A percentile compares a stretch with the other conserved stretches of the same genome.
These are phyloP conservation scores for Vesta saturnalis DNA, from an alignment of 2,888 invertebrate genomes.

Conservation along the genomic window DNA sequence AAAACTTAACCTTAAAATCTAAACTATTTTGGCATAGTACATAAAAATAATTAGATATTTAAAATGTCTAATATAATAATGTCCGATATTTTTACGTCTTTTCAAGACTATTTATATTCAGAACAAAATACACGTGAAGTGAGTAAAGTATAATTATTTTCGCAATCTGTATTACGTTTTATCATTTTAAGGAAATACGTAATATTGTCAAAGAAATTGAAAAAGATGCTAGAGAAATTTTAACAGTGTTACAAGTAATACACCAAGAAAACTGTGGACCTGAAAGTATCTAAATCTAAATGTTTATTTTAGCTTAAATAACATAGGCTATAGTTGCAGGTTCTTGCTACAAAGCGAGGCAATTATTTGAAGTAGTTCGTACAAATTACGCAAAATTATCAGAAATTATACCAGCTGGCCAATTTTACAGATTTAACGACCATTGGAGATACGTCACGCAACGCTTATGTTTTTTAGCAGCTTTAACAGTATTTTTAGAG, in stretches of 20 bases:
- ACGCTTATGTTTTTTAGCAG: slow-evolving; percentile 78
- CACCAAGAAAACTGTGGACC: slow-evolving; percentile 75
- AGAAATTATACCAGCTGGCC: slow-evolving; percentile 74
- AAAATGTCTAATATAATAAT: slow-evolving; percentile 64
- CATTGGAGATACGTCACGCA: slow-evolving; percentile 89
- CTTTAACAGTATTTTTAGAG: slow-evolving; percentile 84
- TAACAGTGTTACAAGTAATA: slow-evolving; percentile 83
- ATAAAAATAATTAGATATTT: not conserved
- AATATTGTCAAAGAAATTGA: slow-evolving; percentile 79
- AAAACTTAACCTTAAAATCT: no score
- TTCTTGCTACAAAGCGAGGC: slow-evolving; percentile 39
- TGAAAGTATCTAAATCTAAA: slow-evolving; percentile 68
- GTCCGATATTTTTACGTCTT: slow-evolving; percentile 74
- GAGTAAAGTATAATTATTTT: slow-evolving; percentile 43
- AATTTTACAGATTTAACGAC: slow-evolving; percentile 89
- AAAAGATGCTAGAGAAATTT: slow-evolving; percentile 78
- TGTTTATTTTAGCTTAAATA: not conserved
- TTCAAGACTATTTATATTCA: slow-evolving; percentile 78
- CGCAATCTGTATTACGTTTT: slow-evolving; percentile 11
- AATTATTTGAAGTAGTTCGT: slow-evolving; percentile 71
- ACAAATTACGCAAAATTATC: slow-evolving; percentile 73
- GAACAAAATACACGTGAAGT: slow-evolving; percentile 88
- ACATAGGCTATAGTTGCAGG: slow-evolving; percentile 22
- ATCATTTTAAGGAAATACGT: slow-evolving; percentile 72
- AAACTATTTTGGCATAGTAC: no score